Evolutionary conservation across 2,113 vertebrate genomes (phyloP).

Genomic region (Petrocephalus zakoni): DNA sequence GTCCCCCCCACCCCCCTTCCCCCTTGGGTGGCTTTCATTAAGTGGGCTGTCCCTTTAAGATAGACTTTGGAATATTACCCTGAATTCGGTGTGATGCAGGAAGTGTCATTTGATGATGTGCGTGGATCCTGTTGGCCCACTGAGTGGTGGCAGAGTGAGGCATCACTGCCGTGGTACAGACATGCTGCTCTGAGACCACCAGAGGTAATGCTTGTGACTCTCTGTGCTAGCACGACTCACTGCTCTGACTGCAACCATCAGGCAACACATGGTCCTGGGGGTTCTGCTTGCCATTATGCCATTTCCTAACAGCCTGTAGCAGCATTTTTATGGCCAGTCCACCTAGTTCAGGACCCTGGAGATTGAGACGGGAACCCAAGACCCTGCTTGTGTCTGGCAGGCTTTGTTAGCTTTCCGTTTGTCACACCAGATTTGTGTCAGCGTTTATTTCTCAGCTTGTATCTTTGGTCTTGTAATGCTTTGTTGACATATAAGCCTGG

Average conservation of each 20-base stretch:
- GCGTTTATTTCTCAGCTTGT: conserved; percentile 5
- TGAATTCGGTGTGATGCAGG: background rate
- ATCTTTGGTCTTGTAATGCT: conserved; percentile 13
- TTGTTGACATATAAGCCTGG: conserved; percentile 12
- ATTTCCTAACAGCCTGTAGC: background rate
- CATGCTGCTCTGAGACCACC: background rate
- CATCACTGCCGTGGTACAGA: background rate
- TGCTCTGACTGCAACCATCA: background rate
- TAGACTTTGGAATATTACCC: background rate
- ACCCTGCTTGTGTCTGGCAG: background rate
- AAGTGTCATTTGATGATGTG: background rate
- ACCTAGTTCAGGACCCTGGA: conserved; percentile 5
- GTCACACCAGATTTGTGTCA: conserved; percentile 11
- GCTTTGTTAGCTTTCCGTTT: background rate
- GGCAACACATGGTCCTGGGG: background rate
- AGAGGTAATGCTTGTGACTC: background rate
- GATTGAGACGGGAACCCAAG: background rate
- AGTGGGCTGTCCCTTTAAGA: background rate
- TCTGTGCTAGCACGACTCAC: background rate
- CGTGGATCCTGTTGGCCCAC: background rate
- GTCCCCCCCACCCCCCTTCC: background rate
- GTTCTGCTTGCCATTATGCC: background rate
- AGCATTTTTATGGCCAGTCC: background rate
- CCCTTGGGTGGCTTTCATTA: background rate
- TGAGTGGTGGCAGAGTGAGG: background rate